Evolutionary conservation across 1,140 invertebrate genomes (phyloP).

Genomic region (Bombus consobrinus): DNA sequence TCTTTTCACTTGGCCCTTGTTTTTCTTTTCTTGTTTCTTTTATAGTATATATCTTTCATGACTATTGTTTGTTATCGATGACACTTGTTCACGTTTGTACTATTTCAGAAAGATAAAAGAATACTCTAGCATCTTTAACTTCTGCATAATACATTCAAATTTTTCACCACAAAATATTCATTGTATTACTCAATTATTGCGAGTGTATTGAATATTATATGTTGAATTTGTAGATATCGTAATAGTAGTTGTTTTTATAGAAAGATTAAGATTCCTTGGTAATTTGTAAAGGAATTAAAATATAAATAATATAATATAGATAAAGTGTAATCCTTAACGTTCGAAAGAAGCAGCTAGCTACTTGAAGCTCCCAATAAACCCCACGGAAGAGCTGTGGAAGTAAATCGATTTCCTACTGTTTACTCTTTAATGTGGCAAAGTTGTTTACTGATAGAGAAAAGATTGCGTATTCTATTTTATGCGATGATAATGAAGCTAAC

Average conservation of each 20-base stretch:
- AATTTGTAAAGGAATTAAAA: too few species aligned
- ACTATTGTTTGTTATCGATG: background rate
- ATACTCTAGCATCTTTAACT: background rate
- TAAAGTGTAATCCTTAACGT: background rate
- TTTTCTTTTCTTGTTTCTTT: background rate
- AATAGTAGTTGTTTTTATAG: too few species aligned
- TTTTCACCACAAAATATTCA: too few species aligned
- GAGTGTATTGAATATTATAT: too few species aligned
- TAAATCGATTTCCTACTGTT: background rate
- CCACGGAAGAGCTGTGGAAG: background rate
- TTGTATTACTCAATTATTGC: too few species aligned
- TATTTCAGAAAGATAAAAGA: background rate
- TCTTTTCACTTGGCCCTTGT: background rate
- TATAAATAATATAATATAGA: too few species aligned
- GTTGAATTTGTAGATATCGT: too few species aligned
- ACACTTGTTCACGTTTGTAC: background rate
- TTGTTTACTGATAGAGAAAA: too few species aligned
- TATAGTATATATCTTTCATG: background rate
- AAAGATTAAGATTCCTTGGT: too few species aligned
- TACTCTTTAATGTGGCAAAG: background rate
- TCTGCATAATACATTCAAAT: background rate
- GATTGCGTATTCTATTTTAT: background rate
- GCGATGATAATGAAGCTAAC: background rate
- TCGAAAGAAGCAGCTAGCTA: background rate
- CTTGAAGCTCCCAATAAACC: background rate